A percentile compares a stretch with the other conserved stretches of the same genome.
phyloP scores from a whole-genome alignment of 2,797 vertebrate genomes.

The Galagoides demidoff region DNA sequence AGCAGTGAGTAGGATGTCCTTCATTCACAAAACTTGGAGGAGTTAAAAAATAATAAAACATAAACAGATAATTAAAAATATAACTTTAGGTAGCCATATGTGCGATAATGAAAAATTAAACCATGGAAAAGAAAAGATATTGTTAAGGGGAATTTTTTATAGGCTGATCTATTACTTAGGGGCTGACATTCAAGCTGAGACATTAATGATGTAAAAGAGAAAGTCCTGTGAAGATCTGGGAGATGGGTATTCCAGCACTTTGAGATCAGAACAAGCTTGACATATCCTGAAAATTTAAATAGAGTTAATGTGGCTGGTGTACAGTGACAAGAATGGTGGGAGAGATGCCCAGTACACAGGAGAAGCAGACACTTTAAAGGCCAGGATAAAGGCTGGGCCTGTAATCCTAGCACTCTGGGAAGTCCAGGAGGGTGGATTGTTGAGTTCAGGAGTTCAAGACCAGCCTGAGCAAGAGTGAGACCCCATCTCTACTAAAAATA shows the following conservation, averaged over 20 bases:
- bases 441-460: too few relatives aligned
- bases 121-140: neutral
- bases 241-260: neutral
- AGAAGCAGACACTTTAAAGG: neutral
- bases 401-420: too few relatives aligned
- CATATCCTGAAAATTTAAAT: neutral
- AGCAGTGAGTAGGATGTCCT: neutral
- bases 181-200: constrained; percentile 10
- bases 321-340: neutral
- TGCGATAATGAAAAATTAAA: constrained; percentile 26
- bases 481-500: too few relatives aligned
- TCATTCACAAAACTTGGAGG: neutral
- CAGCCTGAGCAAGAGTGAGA: too few relatives aligned
- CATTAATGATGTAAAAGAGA: constrained; percentile 39
- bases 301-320: neutral
- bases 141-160: constrained; percentile 45
- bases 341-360: neutral
- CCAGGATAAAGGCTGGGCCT: neutral
- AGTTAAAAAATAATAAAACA: neutral
- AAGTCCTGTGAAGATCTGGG: neutral
- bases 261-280: neutral
- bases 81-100: constrained; percentile 2
- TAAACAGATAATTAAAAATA: constrained; percentile 18
- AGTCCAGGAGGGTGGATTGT: too few relatives aligned
- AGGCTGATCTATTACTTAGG: neutral